phyloP scores from a whole-genome alignment of 2,888 invertebrate genomes.

The Phaonia tiefii region DNA sequence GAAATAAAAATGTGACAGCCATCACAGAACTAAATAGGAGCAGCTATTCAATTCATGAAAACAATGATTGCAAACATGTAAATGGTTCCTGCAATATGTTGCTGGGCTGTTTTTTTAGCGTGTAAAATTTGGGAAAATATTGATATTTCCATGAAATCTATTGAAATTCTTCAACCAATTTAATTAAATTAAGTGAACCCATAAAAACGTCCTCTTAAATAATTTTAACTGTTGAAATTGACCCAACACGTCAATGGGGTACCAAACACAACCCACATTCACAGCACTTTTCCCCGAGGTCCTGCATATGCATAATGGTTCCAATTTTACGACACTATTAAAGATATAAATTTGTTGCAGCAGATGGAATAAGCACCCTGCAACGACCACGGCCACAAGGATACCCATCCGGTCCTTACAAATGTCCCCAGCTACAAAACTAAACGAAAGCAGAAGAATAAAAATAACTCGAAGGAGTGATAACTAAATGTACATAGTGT shows the following conservation, averaged over 20 bases:
- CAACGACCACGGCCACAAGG: conserved; percentile 24
- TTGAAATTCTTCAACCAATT: not conserved
- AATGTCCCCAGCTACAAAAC: conserved; percentile 7
- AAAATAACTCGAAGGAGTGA: not conserved
- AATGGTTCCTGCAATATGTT: no score
- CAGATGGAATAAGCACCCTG: conserved; percentile 22
- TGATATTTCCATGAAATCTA: no score
- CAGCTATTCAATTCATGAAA: no score
- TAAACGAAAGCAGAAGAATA: not conserved
- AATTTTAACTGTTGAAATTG: conserved; percentile 8
- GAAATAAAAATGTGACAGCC: no score
- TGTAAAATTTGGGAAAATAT: no score
- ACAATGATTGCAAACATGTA: no score
- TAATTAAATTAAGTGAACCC: conserved; percentile 27
- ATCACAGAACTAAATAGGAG: no score
- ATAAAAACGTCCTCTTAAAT: conserved; percentile 14
- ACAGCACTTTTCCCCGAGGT: not conserved
- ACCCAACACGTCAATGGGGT: not conserved
- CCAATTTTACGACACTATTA: conserved; percentile 31
- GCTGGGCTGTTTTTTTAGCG: no score
- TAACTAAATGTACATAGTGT: not conserved
- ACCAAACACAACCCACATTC: not conserved
- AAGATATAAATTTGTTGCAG: conserved; percentile 17
- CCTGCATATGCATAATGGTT: not conserved
- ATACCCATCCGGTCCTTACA: conserved; percentile 5